Conservation (phyloP, 2,113 vertebrate species). For the Lynx canadensis region DNA sequence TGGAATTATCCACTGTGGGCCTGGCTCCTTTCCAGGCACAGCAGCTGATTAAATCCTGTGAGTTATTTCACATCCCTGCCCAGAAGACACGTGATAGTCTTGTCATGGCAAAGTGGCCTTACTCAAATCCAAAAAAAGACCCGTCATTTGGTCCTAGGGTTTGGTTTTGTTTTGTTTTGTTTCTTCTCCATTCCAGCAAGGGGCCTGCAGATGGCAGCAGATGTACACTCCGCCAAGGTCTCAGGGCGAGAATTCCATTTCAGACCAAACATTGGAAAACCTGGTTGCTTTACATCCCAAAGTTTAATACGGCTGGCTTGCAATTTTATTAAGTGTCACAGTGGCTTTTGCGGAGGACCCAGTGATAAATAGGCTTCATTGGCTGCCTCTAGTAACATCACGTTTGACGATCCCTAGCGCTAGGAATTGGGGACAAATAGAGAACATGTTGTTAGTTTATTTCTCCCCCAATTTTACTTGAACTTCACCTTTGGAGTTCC, state of each 20-base stretch:
- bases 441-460: neutral
- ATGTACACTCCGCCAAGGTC: neutral
- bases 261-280: neutral
- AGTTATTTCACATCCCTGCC: conserved; percentile 39
- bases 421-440: neutral
- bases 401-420: neutral
- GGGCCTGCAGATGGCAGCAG: conserved; percentile 72
- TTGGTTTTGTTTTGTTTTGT: neutral
- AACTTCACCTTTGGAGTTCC: neutral
- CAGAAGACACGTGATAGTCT: conserved; percentile 56
- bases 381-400: neutral
- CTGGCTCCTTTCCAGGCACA: conserved; percentile 48
- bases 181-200: neutral
- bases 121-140: conserved; percentile 45
- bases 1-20: neutral
- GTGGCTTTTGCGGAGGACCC: neutral
- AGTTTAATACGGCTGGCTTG: neutral
- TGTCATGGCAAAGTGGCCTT: conserved; percentile 15
- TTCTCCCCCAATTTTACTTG: neutral
- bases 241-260: neutral
- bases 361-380: neutral
- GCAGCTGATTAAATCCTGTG: conserved; percentile 56
- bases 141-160: neutral
- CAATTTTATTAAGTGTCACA: neutral
- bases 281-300: neutral